A percentile compares a stretch with the other conserved stretches of the same genome.
These are phyloP conservation scores for Gonatopus flavifemur DNA, from an alignment of 1,140 invertebrate species.

Conservation along the genomic window DNA sequence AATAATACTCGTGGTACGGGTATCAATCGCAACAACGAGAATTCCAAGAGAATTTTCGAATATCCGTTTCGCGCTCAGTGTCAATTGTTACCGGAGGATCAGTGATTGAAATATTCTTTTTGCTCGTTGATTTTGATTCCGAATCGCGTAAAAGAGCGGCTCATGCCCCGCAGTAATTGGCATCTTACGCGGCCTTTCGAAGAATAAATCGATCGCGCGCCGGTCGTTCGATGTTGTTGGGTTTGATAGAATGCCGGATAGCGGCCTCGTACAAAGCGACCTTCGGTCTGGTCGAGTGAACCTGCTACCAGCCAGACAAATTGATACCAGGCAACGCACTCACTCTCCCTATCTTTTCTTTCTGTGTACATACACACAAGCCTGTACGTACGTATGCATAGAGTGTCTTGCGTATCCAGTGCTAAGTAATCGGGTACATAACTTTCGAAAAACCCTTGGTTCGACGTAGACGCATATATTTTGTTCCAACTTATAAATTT, in stretches of 20 bases:
- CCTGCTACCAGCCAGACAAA: slow-evolving; percentile 50
- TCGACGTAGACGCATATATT: too few relatives aligned
- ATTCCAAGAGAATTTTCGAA: too few relatives aligned
- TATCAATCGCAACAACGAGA: too few relatives aligned
- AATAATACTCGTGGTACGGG: too few relatives aligned
- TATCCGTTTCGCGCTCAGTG: neutral
- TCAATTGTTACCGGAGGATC: too few relatives aligned
- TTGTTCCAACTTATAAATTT: too few relatives aligned
- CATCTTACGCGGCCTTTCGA: slow-evolving; percentile 42
- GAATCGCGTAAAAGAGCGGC: slow-evolving; percentile 21
- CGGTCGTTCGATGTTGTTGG: slow-evolving; percentile 34
- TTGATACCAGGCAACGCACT: slow-evolving; percentile 55
- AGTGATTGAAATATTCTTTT: too few relatives aligned
- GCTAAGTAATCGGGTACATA: slow-evolving; percentile 34
- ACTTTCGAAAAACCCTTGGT: too few relatives aligned
- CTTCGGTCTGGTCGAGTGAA: slow-evolving; percentile 44
- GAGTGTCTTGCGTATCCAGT: too few relatives aligned
- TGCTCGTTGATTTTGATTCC: slow-evolving; percentile 29
- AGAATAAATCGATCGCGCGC: slow-evolving; percentile 49
- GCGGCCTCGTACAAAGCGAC: slow-evolving; percentile 54
- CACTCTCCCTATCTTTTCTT: slow-evolving; percentile 45
- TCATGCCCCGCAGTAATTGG: slow-evolving; percentile 41
- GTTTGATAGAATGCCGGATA: slow-evolving; percentile 55
- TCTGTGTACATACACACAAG: slow-evolving; percentile 21
- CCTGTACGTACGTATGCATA: slow-evolving; percentile 25